Percentiles rank a stretch among this genome's conserved stretches.
Conservation (phyloP, 1,140 invertebrate genomes). For the Drosophila bocqueti region DNA sequence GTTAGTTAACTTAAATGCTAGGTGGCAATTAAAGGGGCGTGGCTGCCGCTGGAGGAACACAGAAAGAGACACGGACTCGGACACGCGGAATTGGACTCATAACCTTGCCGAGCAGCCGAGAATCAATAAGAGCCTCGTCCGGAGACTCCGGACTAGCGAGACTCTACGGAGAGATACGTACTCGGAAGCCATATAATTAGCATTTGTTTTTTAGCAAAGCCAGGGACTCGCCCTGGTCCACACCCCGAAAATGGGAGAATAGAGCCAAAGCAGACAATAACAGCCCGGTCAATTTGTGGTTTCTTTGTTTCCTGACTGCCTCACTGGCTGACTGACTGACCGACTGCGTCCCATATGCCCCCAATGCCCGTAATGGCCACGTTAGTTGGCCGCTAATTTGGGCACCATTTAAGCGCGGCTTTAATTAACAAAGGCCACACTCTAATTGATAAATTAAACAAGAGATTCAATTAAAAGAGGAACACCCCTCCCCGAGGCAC, state of each 20-base stretch:
- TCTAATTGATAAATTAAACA: slow-evolving; percentile 80
- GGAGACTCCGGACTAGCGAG: neutral
- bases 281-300: slow-evolving; percentile 66
- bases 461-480: slow-evolving; percentile 66
- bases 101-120: slow-evolving; percentile 53
- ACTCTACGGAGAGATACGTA: slow-evolving; percentile 18
- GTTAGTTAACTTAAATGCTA: slow-evolving; percentile 83
- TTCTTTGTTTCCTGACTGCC: slow-evolving; percentile 63
- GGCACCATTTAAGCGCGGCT: slow-evolving; percentile 42
- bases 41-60: slow-evolving; percentile 48
- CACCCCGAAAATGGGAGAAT: slow-evolving; percentile 66
- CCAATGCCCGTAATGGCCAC: slow-evolving; percentile 31
- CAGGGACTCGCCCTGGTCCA: slow-evolving; percentile 73
- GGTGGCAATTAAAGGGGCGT: slow-evolving; percentile 82
- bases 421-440: slow-evolving; percentile 72
- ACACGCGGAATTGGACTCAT: slow-evolving; percentile 34
- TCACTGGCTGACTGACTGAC: slow-evolving; percentile 35
- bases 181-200: slow-evolving; percentile 77
- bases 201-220: slow-evolving; percentile 66
- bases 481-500: slow-evolving; percentile 28
- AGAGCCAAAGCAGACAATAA: slow-evolving; percentile 28
- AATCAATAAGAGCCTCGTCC: slow-evolving; percentile 60
- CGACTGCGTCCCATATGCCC: slow-evolving; percentile 34
- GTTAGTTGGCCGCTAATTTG: slow-evolving; percentile 69
- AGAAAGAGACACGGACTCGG: slow-evolving; percentile 24